phyloP scores from a whole-genome alignment of 1,140 invertebrate genomes.

The Trichomalopsis sarcophagae region DNA sequence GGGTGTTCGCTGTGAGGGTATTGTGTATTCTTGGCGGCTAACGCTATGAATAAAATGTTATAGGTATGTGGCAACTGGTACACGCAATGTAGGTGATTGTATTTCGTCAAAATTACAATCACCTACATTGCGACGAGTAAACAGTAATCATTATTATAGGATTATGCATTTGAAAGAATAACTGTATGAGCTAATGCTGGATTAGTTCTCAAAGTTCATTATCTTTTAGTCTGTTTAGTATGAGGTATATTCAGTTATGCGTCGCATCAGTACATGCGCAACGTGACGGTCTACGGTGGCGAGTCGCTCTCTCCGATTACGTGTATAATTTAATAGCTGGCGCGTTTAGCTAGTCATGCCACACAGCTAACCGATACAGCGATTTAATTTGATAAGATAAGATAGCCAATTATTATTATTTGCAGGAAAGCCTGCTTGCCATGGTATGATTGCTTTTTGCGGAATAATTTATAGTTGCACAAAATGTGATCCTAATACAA shows the following conservation, averaged over 20 bases:
- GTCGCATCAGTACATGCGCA: not conserved
- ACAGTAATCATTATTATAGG: too few species aligned
- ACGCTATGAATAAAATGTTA: not conserved
- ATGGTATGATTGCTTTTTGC: not conserved
- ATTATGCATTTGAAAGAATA: too few species aligned
- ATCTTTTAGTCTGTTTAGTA: not conserved
- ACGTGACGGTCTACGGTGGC: not conserved
- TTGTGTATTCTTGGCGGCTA: not conserved
- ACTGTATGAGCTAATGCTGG: too few species aligned
- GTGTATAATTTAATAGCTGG: conserved; percentile 3
- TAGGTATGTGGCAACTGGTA: too few species aligned
- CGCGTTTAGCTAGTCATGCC: conserved; percentile 6
- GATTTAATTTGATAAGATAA: conserved; percentile 20
- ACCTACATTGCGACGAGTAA: too few species aligned
- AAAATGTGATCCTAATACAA: too few species aligned
- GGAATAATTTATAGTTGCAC: too few species aligned
- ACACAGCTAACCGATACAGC: not conserved
- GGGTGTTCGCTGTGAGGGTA: not conserved
- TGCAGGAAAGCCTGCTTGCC: not conserved
- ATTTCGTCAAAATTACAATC: too few species aligned
- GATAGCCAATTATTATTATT: conserved; percentile 17
- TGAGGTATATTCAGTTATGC: not conserved
- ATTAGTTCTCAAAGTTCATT: not conserved
- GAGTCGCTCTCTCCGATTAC: not conserved
- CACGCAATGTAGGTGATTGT: too few species aligned